Evolutionary conservation across 2,797 vertebrate species (phyloP).

Genomic region (Mycteria americana): DNA sequence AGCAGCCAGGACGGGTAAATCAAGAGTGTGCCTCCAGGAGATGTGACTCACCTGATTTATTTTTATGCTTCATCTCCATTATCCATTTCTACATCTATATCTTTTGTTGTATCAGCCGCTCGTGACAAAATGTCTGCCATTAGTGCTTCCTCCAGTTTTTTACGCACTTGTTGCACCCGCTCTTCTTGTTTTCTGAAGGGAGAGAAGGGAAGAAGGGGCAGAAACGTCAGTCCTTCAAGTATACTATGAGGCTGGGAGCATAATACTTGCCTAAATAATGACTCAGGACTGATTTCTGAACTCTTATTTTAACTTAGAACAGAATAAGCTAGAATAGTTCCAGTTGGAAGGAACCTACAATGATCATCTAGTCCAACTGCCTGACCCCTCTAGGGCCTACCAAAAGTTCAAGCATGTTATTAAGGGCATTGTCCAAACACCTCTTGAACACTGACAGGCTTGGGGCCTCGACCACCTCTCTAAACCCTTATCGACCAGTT

Average conservation of each 20-base stretch:
- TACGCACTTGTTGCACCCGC: conserved; percentile 83
- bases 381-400: too few relatives aligned
- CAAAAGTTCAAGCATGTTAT: not conserved
- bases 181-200: conserved; percentile 84
- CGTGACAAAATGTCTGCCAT: conserved; percentile 85
- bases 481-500: not conserved
- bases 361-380: not conserved
- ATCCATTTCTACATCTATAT: conserved; percentile 70
- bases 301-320: not conserved
- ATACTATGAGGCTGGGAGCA: not conserved
- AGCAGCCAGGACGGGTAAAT: not conserved
- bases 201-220: not conserved
- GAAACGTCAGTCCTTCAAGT: not conserved
- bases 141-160: conserved; percentile 85
- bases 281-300: not conserved
- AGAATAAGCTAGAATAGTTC: not conserved
- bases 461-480: not conserved
- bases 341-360: not conserved
- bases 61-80: conserved; percentile 72
- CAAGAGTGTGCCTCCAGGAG: not conserved
- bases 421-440: not conserved
- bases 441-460: too few relatives aligned
- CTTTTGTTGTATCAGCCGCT: conserved; percentile 72
- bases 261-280: not conserved
- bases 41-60: conserved; percentile 51